A percentile compares a stretch with the other conserved stretches of the same genome.
phyloP scores from a whole-genome alignment of 1,140 invertebrate species.

The Trichonephila clavata region DNA sequence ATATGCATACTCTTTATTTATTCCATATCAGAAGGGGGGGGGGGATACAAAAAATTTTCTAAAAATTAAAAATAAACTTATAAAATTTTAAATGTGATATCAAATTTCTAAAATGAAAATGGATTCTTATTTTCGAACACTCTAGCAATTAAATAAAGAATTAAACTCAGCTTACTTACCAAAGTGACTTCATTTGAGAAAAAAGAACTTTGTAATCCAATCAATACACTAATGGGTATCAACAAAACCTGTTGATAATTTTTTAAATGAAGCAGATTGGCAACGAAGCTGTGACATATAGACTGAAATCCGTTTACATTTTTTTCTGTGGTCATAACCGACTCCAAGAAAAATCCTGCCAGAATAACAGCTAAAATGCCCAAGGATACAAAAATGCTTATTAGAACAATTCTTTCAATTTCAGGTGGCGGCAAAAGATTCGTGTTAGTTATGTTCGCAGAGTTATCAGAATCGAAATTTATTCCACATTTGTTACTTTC shows the following conservation, averaged over 20 bases:
- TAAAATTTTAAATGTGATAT: no score
- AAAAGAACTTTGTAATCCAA: conserved; percentile 98
- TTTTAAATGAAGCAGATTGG: conserved; percentile 93
- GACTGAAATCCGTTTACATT: conserved; percentile 85
- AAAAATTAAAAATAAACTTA: no score
- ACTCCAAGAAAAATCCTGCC: conserved; percentile 93
- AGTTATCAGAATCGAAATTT: background rate
- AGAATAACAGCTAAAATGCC: conserved; percentile 91
- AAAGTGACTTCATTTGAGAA: conserved; percentile 96
- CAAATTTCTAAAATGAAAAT: no score
- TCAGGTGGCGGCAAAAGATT: conserved; percentile 80
- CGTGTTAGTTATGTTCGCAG: background rate
- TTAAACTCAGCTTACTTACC: conserved; percentile 82
- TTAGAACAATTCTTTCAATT: conserved; percentile 91
- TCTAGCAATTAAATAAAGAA: no score
- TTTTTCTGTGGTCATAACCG: conserved; percentile 82
- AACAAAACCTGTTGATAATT: conserved; percentile 92
- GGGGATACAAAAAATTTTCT: no score
- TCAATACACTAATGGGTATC: conserved; percentile 97
- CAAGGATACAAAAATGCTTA: conserved; percentile 92
- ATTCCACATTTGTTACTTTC: background rate
- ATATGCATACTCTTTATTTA: no score
- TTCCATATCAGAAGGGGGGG: no score
- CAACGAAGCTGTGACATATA: conserved; percentile 84
- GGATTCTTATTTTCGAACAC: no score